These are phyloP conservation scores for Corella eumyota DNA, from an alignment of 23 tunicate species.

Conservation along the genomic window DNA sequence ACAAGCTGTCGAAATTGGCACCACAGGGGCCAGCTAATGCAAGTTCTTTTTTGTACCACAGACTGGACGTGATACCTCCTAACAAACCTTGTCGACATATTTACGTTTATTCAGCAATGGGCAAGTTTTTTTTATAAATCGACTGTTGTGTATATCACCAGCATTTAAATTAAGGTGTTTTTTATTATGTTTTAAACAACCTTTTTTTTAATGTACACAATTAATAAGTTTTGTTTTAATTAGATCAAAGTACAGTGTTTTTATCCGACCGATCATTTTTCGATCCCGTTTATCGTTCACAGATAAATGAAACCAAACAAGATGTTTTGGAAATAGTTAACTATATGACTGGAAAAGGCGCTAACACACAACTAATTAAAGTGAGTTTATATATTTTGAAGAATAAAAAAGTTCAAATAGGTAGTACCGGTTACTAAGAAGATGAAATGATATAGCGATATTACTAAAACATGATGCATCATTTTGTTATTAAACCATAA, in stretches of 20 bases:
- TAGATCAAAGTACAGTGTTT: slow-evolving; percentile 41
- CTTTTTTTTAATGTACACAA: background rate
- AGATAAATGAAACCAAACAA: slow-evolving; percentile 1
- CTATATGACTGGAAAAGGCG: slow-evolving; percentile 44
- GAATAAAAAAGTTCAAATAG: no score
- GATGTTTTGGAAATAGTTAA: slow-evolving; percentile 10
- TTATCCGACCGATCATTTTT: slow-evolving; percentile 23
- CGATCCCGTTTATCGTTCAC: slow-evolving; percentile 20
- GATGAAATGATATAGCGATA: no score
- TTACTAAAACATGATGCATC: no score
- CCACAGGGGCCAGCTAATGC: no score
- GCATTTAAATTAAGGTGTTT: background rate
- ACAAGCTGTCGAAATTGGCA: slow-evolving; percentile 8
- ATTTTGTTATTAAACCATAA: no score
- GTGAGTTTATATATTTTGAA: slow-evolving; percentile 7
- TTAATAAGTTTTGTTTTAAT: background rate
- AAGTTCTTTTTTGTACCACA: slow-evolving; percentile 51
- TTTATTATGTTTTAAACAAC: background rate
- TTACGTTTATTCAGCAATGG: background rate
- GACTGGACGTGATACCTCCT: slow-evolving; percentile 45
- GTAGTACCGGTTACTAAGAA: no score
- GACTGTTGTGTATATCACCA: no score
- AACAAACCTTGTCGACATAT: slow-evolving; percentile 20
- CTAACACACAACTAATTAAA: slow-evolving; percentile 2
- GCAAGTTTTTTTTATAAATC: background rate